Conservation (phyloP, 2,888 invertebrate genomes). For the Merodon equestris region DNA sequence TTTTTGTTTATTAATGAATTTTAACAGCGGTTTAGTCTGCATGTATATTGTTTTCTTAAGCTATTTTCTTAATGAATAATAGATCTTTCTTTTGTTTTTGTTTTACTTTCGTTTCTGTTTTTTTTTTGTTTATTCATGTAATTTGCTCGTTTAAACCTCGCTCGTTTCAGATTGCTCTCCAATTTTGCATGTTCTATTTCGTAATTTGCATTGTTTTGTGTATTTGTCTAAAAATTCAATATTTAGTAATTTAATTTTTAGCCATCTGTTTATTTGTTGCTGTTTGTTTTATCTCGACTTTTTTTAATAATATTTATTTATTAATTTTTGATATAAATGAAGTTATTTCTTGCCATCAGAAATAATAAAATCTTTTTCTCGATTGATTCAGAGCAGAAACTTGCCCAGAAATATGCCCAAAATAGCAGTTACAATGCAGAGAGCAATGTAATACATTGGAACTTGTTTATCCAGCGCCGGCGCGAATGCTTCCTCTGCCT, state of each 20-base stretch:
- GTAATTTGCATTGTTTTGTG: slow-evolving; percentile 67
- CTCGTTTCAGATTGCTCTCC: neutral
- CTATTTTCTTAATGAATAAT: slow-evolving; percentile 26
- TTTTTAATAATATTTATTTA: slow-evolving; percentile 48
- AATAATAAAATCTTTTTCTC: slow-evolving; percentile 70
- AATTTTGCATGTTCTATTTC: slow-evolving; percentile 24
- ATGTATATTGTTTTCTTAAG: slow-evolving; percentile 45
- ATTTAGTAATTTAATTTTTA: slow-evolving; percentile 36
- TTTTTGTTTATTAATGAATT: slow-evolving; percentile 27
- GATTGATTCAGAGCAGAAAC: slow-evolving; percentile 87
- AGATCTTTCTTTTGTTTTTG: neutral
- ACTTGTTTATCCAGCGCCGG: slow-evolving; percentile 81
- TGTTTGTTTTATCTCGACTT: slow-evolving; percentile 53
- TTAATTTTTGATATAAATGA: slow-evolving; percentile 65
- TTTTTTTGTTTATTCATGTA: slow-evolving; percentile 20
- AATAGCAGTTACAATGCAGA: slow-evolving; percentile 85
- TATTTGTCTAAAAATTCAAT: slow-evolving; percentile 68
- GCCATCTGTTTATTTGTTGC: slow-evolving; percentile 62
- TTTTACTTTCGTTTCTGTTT: neutral
- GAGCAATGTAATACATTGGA: slow-evolving; percentile 83
- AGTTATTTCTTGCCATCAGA: slow-evolving; percentile 64
- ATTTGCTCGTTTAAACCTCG: no score
- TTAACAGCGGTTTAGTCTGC: slow-evolving; percentile 47
- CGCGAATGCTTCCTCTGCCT: slow-evolving; percentile 80
- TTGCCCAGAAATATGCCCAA: slow-evolving; percentile 89